These are phyloP conservation scores for Antheraea pernyi DNA, from an alignment of 1,140 invertebrate genomes.

Conservation along the genomic window DNA sequence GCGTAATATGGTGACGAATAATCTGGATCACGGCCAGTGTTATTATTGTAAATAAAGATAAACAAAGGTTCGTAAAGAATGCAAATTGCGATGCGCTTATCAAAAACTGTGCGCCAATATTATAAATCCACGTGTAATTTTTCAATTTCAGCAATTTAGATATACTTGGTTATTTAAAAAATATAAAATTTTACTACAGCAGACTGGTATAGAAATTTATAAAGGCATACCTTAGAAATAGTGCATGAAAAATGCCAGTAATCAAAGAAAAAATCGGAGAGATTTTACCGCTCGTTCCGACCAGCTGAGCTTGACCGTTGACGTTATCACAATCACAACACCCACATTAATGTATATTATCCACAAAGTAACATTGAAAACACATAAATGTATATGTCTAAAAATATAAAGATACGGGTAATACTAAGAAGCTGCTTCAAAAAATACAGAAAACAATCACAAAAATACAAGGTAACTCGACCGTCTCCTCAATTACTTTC, in stretches of 20 bases:
- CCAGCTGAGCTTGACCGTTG: conserved; percentile 73
- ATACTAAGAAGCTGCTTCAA: background rate
- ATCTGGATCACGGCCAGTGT: conserved; percentile 75
- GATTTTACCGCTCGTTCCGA: conserved; percentile 72
- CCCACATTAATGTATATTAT: conserved; percentile 20
- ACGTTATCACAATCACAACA: conserved; percentile 62
- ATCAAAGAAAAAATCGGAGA: conserved; percentile 64
- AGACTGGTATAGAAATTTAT: conserved; percentile 34
- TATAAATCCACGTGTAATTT: conserved; percentile 18
- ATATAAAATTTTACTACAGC: background rate
- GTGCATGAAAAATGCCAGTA: conserved; percentile 69
- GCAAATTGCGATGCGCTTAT: conserved; percentile 7
- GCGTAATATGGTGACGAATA: conserved; percentile 68
- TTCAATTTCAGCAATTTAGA: background rate
- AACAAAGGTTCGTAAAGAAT: conserved; percentile 25
- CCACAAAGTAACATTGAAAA: background rate
- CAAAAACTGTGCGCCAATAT: conserved; percentile 13
- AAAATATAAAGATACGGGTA: background rate
- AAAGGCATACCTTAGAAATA: conserved; percentile 74
- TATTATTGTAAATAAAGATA: conserved; percentile 48
- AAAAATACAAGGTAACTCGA: conserved; percentile 23
- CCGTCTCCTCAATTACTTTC: conserved; percentile 28
- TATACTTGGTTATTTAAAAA: background rate
- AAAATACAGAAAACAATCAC: conserved; percentile 11
- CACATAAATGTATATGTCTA: background rate